A percentile compares a stretch with the other conserved stretches of the same genome.
These are phyloP conservation scores for Microplitis deprimator DNA, from an alignment of 2,888 invertebrate genomes.

Conservation along the genomic window DNA sequence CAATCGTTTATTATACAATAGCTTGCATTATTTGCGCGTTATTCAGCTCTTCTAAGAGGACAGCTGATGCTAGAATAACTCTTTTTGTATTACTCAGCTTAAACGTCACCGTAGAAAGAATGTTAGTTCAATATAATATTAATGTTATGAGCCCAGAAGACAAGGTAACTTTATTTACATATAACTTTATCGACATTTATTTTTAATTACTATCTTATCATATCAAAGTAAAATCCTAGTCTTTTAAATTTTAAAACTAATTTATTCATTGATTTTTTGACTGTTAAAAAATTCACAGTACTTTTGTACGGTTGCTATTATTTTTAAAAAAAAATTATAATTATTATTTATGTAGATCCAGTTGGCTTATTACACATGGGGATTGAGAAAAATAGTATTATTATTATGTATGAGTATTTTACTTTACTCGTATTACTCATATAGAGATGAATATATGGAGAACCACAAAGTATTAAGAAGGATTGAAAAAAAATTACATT, in stretches of 20 bases:
- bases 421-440: conserved; percentile 58
- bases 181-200: not conserved
- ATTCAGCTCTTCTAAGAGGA: conserved; percentile 74
- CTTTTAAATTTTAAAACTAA: not conserved
- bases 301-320: too few species aligned
- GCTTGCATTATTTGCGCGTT: conserved; percentile 73
- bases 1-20: conserved; percentile 75
- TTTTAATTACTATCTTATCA: not conserved
- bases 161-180: conserved; percentile 53
- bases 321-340: too few species aligned
- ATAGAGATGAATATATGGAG: conserved; percentile 60
- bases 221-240: not conserved
- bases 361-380: conserved; percentile 58
- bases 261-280: not conserved
- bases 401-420: conserved; percentile 59
- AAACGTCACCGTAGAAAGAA: conserved; percentile 73
- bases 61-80: conserved; percentile 74
- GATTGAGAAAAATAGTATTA: conserved; percentile 58
- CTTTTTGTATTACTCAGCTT: conserved; percentile 73
- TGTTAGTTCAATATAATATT: conserved; percentile 63
- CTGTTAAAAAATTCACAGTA: too few species aligned
- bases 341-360: conserved; percentile 47
- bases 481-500: conserved; percentile 60
- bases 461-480: conserved; percentile 59
- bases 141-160: conserved; percentile 51